These are phyloP conservation scores for Lucinisca nassula DNA, from an alignment of 2,888 invertebrate genomes.

Conservation along the genomic window DNA sequence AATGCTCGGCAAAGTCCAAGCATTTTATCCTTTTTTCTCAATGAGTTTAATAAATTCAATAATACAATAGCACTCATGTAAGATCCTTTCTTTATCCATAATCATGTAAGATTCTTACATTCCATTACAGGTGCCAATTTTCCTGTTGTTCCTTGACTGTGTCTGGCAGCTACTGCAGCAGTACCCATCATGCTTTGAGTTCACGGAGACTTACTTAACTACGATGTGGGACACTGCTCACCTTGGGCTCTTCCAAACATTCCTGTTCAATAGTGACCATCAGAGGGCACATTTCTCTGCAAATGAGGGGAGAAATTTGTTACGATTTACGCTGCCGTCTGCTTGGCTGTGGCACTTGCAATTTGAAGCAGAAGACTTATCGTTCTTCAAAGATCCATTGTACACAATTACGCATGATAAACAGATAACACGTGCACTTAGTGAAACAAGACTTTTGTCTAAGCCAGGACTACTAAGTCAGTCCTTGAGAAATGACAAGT, in stretches of 20 bases:
- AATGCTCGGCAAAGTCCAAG: too few relatives aligned
- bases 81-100: too few relatives aligned
- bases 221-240: constrained; percentile 97
- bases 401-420: constrained; percentile 87
- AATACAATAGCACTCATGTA: too few relatives aligned
- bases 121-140: constrained; percentile 93
- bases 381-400: constrained; percentile 95
- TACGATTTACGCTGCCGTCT: constrained; percentile 73
- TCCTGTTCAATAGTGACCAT: constrained; percentile 95
- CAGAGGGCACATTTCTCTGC: constrained; percentile 91
- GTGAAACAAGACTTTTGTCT: constrained; percentile 41
- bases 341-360: constrained; percentile 98
- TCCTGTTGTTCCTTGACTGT: constrained; percentile 97
- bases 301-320: constrained; percentile 69
- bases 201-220: constrained; percentile 96
- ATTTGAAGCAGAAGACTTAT: constrained; percentile 94
- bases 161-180: constrained; percentile 97
- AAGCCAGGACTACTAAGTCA: constrained; percentile 45
- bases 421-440: constrained; percentile 56
- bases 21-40: too few relatives aligned
- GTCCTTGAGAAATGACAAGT: constrained; percentile 42
- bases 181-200: constrained; percentile 96
- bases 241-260: constrained; percentile 96
- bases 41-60: too few relatives aligned
- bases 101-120: too few relatives aligned